Evolutionary conservation across 2,888 invertebrate genomes (phyloP), one percentile per base, ranked within the genome.

Genomic region (Apamea epomidion): DNA sequence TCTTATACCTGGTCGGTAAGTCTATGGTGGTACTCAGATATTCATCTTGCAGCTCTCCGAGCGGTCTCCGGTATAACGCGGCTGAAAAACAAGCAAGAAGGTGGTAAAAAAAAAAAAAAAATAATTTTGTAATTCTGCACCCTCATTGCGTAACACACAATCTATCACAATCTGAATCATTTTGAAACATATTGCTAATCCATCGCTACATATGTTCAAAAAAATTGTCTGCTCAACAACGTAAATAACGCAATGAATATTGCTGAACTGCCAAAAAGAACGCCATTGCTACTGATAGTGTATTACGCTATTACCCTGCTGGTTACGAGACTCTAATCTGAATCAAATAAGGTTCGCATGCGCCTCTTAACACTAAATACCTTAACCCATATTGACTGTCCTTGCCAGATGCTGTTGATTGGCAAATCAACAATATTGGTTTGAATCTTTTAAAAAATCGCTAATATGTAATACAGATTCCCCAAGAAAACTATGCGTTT

Each of bases 21-120:
- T 95, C 95, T 21, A 95, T 81, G 0, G 92, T 92, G 0, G 94
- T 87, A 78, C 93, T 93, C 45, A 94, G 82, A 74, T 94, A 94
- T 37, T 93, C 93, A 0, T 85, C 79, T 10, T 93, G 92, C 3
- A 89, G 68, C 16, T 93, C 92, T 69, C 91, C 93, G 16, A 91
- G 87, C 0, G 93, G 92, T 68, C 87, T 89, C 42, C 89, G 87
- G 81, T 94, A 92, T 3, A 90, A 82, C 1, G 94, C 88, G 0
- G 93, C 93, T 92, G 91, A 29, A 91, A 93, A 79, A 45, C 25
- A 69, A 18, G 7, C 18, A 70, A 60, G 25, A 16, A 6, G 2
- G 8, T 62, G 32, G 8, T 64, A 51, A 51, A 7, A 51, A 51
- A 51, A 51, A 51, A 51, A 6, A 51, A 51, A 51, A 51, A 51